phyloP scores from a whole-genome alignment of 92 coral and sea anemone genomes.

The Phymanthus crucifer region DNA sequence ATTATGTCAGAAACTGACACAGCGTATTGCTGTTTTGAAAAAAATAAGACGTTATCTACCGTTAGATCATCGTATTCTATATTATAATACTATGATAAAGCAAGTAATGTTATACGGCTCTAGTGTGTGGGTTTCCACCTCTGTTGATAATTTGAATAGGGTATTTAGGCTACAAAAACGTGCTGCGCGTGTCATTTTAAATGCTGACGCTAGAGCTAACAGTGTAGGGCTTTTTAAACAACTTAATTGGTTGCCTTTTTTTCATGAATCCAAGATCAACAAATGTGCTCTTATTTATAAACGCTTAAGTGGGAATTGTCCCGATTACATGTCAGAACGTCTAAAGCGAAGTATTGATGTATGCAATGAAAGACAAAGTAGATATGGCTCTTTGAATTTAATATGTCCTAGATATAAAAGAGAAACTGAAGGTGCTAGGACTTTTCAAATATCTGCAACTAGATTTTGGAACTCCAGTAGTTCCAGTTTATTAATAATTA shows the following conservation, averaged over 20 bases:
- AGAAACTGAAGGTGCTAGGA: too few relatives aligned
- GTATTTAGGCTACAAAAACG: conserved; percentile 54
- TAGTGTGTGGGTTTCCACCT: background rate
- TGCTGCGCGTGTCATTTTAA: conserved; percentile 51
- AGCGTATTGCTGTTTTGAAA: conserved; percentile 23
- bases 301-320: conserved; percentile 19
- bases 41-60: conserved; percentile 24
- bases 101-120: conserved; percentile 36
- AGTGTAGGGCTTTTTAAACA: conserved; percentile 48
- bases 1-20: conserved; percentile 41
- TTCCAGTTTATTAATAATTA: too few relatives aligned
- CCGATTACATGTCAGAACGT: conserved; percentile 10
- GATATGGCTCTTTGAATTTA: too few relatives aligned
- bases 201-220: conserved; percentile 49
- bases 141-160: background rate
- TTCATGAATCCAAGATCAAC: conserved; percentile 18
- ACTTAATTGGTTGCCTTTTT: conserved; percentile 8
- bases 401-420: too few relatives aligned
- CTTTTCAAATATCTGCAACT: too few relatives aligned
- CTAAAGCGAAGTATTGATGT: conserved; percentile 13
- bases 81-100: too few relatives aligned
- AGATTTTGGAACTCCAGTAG: too few relatives aligned
- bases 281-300: background rate
- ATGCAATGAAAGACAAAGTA: background rate
- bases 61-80: conserved; percentile 30